Percentiles rank a stretch among this genome's conserved stretches.
These are phyloP conservation scores for Nannoperca australis DNA, from an alignment of 2,797 vertebrate species.

Conservation along the genomic window DNA sequence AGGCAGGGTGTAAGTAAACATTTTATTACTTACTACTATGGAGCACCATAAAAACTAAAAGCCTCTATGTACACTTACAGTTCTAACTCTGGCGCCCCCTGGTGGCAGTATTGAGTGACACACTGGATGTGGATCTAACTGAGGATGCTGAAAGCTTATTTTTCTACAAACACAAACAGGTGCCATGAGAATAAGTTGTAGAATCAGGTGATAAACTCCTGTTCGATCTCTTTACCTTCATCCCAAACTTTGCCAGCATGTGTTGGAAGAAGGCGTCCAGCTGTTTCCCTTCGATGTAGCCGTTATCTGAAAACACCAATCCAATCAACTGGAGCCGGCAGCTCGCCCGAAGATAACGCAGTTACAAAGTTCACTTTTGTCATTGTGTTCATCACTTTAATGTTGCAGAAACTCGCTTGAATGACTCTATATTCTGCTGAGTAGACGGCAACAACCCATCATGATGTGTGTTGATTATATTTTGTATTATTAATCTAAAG, in stretches of 20 bases:
- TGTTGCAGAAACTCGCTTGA: background rate
- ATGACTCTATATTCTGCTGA: background rate
- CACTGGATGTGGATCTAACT: background rate
- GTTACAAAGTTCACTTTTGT: background rate
- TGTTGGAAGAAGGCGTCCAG: conserved; percentile 88
- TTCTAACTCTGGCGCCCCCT: background rate
- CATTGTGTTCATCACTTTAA: too few species aligned
- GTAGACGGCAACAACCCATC: background rate
- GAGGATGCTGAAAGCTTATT: background rate
- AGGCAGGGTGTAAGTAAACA: background rate
- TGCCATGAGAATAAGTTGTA: background rate
- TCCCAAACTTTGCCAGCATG: conserved; percentile 82
- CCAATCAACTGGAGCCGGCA: background rate
- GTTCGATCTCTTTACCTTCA: conserved; percentile 82
- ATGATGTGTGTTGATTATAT: background rate
- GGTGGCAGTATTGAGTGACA: background rate
- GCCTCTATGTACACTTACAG: background rate
- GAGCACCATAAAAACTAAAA: background rate
- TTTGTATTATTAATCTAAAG: background rate
- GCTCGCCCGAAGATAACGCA: background rate
- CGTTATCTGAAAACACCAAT: conserved; percentile 83
- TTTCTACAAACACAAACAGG: background rate
- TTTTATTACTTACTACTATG: too few species aligned
- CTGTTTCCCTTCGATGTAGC: conserved; percentile 88
- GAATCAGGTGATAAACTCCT: background rate